Percentiles rank a stretch among this genome's conserved stretches.
phyloP scores from a whole-genome alignment of 2,113 vertebrate genomes.

The Nycticryphes semicollaris region DNA sequence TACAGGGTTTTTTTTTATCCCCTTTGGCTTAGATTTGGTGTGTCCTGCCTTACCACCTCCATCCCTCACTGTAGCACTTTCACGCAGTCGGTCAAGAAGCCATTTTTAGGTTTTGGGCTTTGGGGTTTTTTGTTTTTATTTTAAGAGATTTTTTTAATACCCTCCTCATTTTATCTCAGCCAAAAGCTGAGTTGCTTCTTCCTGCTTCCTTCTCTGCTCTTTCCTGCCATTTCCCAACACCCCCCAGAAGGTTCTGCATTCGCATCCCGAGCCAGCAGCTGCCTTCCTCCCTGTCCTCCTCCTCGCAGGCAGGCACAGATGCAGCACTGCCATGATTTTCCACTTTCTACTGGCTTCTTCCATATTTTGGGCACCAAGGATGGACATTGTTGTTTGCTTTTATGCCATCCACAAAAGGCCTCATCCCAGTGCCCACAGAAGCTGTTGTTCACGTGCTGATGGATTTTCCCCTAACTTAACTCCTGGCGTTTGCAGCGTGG shows the following conservation, averaged over 20 bases:
- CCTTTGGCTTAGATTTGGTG: neutral
- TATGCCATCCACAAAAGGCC: neutral
- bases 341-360: neutral
- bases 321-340: neutral
- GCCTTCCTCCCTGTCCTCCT: neutral
- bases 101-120: neutral
- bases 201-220: neutral
- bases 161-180: neutral
- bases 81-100: neutral
- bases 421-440: neutral
- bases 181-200: neutral
- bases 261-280: neutral
- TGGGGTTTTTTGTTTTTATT: neutral
- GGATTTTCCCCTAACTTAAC: neutral
- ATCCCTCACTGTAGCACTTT: neutral
- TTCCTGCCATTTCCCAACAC: neutral
- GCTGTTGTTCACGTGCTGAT: fast-evolving
- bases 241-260: neutral
- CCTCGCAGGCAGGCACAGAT: fast-evolving
- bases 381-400: neutral
- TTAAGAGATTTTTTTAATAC: neutral
- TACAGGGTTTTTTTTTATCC: neutral
- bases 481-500: fast-evolving
- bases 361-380: neutral
- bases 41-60: neutral